These are phyloP conservation scores for Paracanthobrama guichenoti DNA, from an alignment of 2,113 vertebrate species.

Conservation along the genomic window DNA sequence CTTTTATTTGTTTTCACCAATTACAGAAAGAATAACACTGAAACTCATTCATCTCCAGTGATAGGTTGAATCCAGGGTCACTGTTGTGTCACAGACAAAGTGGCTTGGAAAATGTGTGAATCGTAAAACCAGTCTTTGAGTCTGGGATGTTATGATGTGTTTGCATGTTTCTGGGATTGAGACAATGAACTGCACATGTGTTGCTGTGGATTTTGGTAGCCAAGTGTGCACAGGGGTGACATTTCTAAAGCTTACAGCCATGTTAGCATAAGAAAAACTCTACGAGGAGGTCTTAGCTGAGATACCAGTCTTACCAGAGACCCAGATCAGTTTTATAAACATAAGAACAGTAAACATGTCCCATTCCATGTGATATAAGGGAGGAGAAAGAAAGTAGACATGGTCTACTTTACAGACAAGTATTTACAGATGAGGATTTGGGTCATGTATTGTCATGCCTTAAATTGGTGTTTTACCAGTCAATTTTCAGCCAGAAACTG, in stretches of 20 bases:
- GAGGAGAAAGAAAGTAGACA: background rate
- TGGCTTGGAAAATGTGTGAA: background rate
- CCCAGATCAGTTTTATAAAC: background rate
- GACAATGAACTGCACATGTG: constrained; percentile 36
- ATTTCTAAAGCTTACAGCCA: constrained; percentile 36
- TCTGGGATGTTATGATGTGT: constrained; percentile 18
- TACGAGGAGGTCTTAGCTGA: background rate
- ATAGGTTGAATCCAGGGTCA: constrained; percentile 3
- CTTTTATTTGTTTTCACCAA: background rate
- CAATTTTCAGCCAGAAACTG: background rate
- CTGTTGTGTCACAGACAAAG: constrained; percentile 16
- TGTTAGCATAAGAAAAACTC: background rate
- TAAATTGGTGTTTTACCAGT: too few species aligned
- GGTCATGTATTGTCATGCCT: background rate
- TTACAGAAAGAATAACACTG: constrained; percentile 12
- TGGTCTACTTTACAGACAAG: constrained; percentile 4
- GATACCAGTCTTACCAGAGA: constrained; percentile 17
- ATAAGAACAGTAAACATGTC: constrained; percentile 13
- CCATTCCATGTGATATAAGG: constrained; percentile 2
- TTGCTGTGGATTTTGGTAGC: constrained; percentile 18
- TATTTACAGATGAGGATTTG: constrained; percentile 27
- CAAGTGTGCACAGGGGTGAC: constrained; percentile 15
- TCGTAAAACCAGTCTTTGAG: background rate
- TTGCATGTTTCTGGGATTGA: constrained; percentile 29
- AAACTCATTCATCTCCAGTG: background rate